phyloP scores from a whole-genome alignment of 2,113 vertebrate species.

The Misgurnus mizolepis region DNA sequence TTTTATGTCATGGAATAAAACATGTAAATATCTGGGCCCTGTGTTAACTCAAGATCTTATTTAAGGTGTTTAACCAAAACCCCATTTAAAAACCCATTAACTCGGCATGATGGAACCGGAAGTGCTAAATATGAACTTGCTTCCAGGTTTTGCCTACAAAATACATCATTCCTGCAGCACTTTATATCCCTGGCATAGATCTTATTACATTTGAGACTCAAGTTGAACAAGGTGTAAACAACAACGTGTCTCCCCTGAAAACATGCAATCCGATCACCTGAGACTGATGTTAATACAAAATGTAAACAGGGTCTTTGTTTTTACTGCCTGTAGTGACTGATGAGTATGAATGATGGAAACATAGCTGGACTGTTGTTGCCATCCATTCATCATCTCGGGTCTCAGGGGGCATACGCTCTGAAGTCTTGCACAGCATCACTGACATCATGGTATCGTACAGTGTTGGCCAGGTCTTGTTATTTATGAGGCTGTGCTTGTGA shows the following conservation, averaged over 20 bases:
- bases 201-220: too few relatives aligned
- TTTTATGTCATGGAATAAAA: too few relatives aligned
- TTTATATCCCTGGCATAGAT: too few relatives aligned
- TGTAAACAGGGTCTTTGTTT: not conserved
- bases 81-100: too few relatives aligned
- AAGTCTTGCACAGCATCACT: conserved; percentile 17
- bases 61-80: too few relatives aligned
- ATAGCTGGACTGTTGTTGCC: not conserved
- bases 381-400: conserved; percentile 1
- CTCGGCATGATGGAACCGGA: too few relatives aligned
- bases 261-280: not conserved
- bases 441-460: not conserved
- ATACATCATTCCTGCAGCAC: too few relatives aligned
- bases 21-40: too few relatives aligned
- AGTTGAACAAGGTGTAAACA: too few relatives aligned
- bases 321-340: not conserved
- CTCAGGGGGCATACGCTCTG: not conserved
- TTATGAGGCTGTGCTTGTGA: conserved; percentile 46
- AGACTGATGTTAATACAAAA: not conserved
- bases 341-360: not conserved
- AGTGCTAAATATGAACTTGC: too few relatives aligned
- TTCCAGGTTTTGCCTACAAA: too few relatives aligned
- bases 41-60: too few relatives aligned
- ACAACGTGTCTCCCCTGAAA: not conserved
- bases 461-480: conserved; percentile 48